Evolutionary conservation across 1,140 invertebrate species (phyloP).

Genomic region (Hesperophylax magnus): DNA sequence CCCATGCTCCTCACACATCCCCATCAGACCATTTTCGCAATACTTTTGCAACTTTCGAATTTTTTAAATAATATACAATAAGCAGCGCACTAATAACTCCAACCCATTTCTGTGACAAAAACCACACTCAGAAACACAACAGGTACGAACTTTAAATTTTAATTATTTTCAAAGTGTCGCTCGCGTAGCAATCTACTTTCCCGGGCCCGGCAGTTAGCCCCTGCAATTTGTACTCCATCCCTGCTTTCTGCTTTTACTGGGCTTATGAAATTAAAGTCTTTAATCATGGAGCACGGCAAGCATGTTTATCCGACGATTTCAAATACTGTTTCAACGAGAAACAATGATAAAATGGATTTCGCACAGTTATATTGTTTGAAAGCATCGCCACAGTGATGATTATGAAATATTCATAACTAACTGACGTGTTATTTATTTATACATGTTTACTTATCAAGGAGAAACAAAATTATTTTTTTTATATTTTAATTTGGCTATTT

Average conservation of each 20-base stretch:
- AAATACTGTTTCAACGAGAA: slow-evolving; percentile 3
- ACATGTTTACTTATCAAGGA: no score
- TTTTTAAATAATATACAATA: no score
- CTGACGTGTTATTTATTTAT: no score
- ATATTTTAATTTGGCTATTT: no score
- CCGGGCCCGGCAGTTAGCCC: not conserved
- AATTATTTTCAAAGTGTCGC: slow-evolving; percentile 44
- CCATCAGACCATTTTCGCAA: no score
- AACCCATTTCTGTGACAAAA: not conserved
- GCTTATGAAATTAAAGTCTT: slow-evolving; percentile 43
- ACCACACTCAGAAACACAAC: not conserved
- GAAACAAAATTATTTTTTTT: no score
- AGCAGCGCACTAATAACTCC: no score
- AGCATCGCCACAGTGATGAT: no score
- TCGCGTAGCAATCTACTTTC: slow-evolving; percentile 26
- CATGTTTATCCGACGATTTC: slow-evolving; percentile 3
- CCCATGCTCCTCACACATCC: no score
- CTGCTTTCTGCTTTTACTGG: not conserved
- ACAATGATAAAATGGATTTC: not conserved
- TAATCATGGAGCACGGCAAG: slow-evolving; percentile 32
- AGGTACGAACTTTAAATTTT: slow-evolving; percentile 28
- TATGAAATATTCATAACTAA: no score
- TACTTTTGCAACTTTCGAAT: no score
- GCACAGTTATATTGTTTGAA: not conserved
- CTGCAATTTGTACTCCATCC: slow-evolving; percentile 10